phyloP scores from a whole-genome alignment of 1,140 invertebrate species.

The Monochamus saltuarius region DNA sequence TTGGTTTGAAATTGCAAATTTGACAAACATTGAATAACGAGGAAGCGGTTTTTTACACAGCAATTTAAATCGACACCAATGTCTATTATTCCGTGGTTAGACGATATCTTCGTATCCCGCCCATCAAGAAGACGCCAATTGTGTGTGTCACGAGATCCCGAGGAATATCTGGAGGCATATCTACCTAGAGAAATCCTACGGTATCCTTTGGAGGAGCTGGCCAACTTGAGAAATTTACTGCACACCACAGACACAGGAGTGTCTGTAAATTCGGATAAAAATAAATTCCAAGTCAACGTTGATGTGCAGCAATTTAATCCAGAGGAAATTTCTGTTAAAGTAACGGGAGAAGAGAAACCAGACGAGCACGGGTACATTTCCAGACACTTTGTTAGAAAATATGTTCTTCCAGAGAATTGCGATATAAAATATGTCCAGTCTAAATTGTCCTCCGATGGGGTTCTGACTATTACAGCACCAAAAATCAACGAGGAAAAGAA shows the following conservation, averaged over 20 bases:
- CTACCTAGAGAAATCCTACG: too few relatives aligned
- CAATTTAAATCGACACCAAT: too few relatives aligned
- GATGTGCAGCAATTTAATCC: constrained; percentile 78
- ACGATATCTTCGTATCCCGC: too few relatives aligned
- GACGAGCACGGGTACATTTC: constrained; percentile 66
- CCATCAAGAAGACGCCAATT: too few relatives aligned
- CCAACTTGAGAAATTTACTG: too few relatives aligned
- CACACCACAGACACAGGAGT: constrained; percentile 51
- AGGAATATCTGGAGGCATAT: too few relatives aligned
- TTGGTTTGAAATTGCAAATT: too few relatives aligned
- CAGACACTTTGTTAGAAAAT: constrained; percentile 67
- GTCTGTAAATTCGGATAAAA: constrained; percentile 56
- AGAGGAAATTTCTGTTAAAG: constrained; percentile 77
- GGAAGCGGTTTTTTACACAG: too few relatives aligned
- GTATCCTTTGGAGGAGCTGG: too few relatives aligned
- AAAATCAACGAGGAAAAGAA: constrained; percentile 49
- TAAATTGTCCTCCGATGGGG: constrained; percentile 63
- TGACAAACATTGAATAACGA: too few relatives aligned
- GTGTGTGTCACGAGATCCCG: too few relatives aligned
- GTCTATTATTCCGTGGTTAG: too few relatives aligned
- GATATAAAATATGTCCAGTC: constrained; percentile 59
- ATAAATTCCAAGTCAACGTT: constrained; percentile 60
- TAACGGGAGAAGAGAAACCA: constrained; percentile 67
- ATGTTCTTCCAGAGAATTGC: constrained; percentile 61
- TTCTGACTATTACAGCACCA: constrained; percentile 62